Percentiles rank a stretch among this genome's conserved stretches.
phyloP scores from a whole-genome alignment of 2,797 vertebrate genomes.

The Epinephelus awoara region DNA sequence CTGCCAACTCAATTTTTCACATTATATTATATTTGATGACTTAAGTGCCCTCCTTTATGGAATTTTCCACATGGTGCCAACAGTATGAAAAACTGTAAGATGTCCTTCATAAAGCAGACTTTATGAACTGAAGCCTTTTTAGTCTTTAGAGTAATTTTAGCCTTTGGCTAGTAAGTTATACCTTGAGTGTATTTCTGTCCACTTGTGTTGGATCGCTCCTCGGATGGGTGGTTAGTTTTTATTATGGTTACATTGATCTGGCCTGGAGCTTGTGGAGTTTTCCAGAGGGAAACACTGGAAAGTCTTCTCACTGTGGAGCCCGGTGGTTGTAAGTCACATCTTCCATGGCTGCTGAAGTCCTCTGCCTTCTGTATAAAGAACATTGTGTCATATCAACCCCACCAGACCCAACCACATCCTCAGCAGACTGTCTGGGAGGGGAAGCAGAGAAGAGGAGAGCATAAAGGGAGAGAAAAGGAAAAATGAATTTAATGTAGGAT shows the following conservation, averaged over 20 bases:
- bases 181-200: conserved; percentile 61
- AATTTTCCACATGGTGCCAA: conserved; percentile 42
- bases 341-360: conserved; percentile 77
- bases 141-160: conserved; percentile 42
- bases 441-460: conserved; percentile 24
- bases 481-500: conserved; percentile 32
- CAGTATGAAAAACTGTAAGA: conserved; percentile 23
- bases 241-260: conserved; percentile 68
- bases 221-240: conserved; percentile 63
- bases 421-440: conserved; percentile 56
- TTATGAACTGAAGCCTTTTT: conserved; percentile 15
- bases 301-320: conserved; percentile 60
- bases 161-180: conserved; percentile 46
- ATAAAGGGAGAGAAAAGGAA: conserved; percentile 11
- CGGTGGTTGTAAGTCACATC: conserved; percentile 76
- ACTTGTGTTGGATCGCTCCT: conserved; percentile 36
- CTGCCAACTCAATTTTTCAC: conserved; percentile 32
- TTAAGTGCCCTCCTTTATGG: conserved; percentile 28
- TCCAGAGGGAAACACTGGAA: conserved; percentile 80
- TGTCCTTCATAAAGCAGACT: conserved; percentile 23
- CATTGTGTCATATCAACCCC: conserved; percentile 70
- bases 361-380: conserved; percentile 72
- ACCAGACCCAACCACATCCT: conserved; percentile 73
- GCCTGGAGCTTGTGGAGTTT: conserved; percentile 69
- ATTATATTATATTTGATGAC: conserved; percentile 39